Base-by-base conservation (phyloP, 2,888 invertebrate species). In the Apocheima hispidaria region DNA sequence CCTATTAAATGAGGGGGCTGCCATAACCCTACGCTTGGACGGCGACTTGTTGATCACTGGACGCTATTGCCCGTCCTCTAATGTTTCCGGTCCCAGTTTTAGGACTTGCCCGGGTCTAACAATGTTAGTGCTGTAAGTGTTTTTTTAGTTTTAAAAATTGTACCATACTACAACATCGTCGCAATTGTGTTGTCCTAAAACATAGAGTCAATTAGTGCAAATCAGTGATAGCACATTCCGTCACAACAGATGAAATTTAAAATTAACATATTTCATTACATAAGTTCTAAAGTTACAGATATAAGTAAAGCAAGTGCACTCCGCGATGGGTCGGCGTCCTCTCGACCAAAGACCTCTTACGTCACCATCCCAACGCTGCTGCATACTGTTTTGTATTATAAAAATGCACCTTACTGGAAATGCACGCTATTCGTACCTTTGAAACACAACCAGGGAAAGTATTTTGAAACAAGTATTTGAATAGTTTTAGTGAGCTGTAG, bases 241-340 rank as follows among this genome's bases (percentile, higher is more conserved):
- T 58, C 26, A 58, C 38, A 51, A 46, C 52, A 53, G 40, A 53
- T 43, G 35, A 50, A 46, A 44, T 56, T 49, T 58, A 43, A 58
- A 60, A 58, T 52, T 41, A 20, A 21, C 57, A 57, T 55, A 61
- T 58, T 62, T 33, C 21, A 41, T 53, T 57, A 53, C 57, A 46
- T 58, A 60, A 56, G 44, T 51, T 57, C 23, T 52, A 36, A 28
- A 41, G 52, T 16, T 20, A 46, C 28, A 51, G 52, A 30, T 18
- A 41, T 7, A 50, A 30, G 14, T 28, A 50, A 35, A 60, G 54
- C 36, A 20, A 69, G 30, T 67, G 64, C 72, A 69, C 70, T 73
- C 18, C 36, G 56, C 61, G 40, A 60, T 65, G 68, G 83, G 78
- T 82, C 79, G 65, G 58, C 70, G 79, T 71, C 74, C 82, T 69